Evolutionary conservation across 2,888 invertebrate genomes (phyloP), one percentile per base, ranked within the genome.

Genomic region (Conus canariensis): DNA sequence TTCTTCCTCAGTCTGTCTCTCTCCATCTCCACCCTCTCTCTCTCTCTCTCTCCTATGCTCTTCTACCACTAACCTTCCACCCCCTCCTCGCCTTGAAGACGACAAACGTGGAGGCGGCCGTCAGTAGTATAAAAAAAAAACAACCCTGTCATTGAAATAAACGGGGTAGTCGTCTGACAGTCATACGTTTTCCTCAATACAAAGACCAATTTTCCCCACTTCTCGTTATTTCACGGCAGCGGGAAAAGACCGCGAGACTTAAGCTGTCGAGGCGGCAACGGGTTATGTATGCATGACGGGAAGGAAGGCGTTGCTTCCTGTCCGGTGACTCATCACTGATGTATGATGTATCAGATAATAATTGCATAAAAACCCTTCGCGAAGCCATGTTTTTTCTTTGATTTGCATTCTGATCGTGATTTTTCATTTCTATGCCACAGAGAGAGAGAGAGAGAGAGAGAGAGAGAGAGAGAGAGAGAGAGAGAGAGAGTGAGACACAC

Each of bases 281-380:
- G 74, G 74, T 74, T 74, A 74, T 74, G 74, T 74, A 74, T 74
- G 74, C 74, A 74, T 74, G 74, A 10, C 25, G 25, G 74, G 74
- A n/a, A 74, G n/a, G n/a, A 74, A n/a, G 6, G 19, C 74, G 74
- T 74, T n/a, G n/a, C 8, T 74, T 74, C n/a, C 74, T 74, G 74
- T 74, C 74, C n/a, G 74, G n/a, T 74, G 74, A 74, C 74, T 74
- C 74, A 74, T 74, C 25, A 0, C 7, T n/a, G 74, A 74, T n/a
- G 74, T 74, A 74, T 74, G 74, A 74, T 74, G 6, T n/a, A 74
- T 74, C 74, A n/a, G 25, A n/a, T n/a, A 74, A 8, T 3, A n/a
- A 74, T 74, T n/a, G 74, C 9, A 74, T 74, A 45, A 74, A 74
- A 74, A 74, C 22, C 74, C 9, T 22, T 22, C 7, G n/a, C n/a